phyloP scores from a whole-genome alignment of 37 sponge, comb jelly and placozoan genomes.

The Hormiphora californensis region DNA sequence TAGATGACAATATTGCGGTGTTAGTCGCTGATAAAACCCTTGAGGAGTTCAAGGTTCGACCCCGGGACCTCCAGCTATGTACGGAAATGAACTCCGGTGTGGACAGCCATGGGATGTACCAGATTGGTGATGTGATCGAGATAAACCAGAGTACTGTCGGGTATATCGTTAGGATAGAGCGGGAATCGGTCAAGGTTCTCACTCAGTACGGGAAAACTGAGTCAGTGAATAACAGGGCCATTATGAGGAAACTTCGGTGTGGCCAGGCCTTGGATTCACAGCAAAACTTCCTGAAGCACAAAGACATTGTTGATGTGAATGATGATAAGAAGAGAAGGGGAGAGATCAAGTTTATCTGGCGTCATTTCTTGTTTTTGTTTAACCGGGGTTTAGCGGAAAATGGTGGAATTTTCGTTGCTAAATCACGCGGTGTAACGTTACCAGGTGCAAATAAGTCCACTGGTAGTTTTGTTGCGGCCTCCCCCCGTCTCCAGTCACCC shows the following conservation, averaged over 20 bases:
- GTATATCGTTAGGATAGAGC: conserved; percentile 84
- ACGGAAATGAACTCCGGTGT: conserved; percentile 93
- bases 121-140: conserved; percentile 89
- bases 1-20: conserved; percentile 79
- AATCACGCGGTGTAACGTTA: conserved; percentile 71
- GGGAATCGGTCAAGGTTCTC: conserved; percentile 83
- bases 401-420: conserved; percentile 82
- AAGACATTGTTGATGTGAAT: conserved; percentile 7
- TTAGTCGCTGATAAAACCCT: conserved; percentile 85
- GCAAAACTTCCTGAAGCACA: conserved; percentile 25
- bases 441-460: conserved; percentile 65
- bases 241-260: conserved; percentile 10
- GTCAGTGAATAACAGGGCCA: conserved; percentile 30
- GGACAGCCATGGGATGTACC: conserved; percentile 86
- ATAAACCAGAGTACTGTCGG: conserved; percentile 87
- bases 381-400: conserved; percentile 71
- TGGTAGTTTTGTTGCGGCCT: conserved; percentile 64
- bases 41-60: conserved; percentile 90
- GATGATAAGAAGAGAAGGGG: conserved; percentile 78
- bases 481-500: conserved; percentile 70
- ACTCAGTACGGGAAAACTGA: conserved; percentile 78
- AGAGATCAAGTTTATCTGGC: conserved; percentile 80
- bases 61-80: conserved; percentile 90
- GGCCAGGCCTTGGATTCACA: conserved; percentile 42
- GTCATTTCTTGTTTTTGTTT: conserved; percentile 78